Evolutionary conservation across 2,113 vertebrate species (phyloP), one percentile per base, ranked within the genome.

Genomic region (Mormoops blainvillei): DNA sequence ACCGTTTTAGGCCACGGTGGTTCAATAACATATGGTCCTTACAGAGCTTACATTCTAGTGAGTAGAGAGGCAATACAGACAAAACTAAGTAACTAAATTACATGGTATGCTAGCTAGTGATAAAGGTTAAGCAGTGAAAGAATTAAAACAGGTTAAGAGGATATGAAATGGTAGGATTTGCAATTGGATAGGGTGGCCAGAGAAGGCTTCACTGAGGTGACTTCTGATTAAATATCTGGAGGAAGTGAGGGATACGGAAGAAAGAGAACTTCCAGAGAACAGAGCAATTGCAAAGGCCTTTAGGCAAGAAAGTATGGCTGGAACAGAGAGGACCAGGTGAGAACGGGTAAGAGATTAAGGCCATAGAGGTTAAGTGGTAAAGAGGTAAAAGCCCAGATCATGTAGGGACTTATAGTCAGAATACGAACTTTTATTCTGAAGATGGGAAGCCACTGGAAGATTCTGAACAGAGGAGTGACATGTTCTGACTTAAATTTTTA

Each of bases 211-310:
- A 65, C 10, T 73, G 38, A 89, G 16, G 19, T 38, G 20, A 81
- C 65, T 94, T 78, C 65, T 80, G 67, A 77, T 74, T 73, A 94
- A 94, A 54, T 68, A 93, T 7, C n/a, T 83, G 22, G 77, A 86
- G 81, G 63, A 84, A 86, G 81, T 50, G 20, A 80, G 19, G 45
- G 54, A 86, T 65, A 85, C 9, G 67, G 52, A 70, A 92, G 28
- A 76, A 92, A 89, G 36, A 80, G 22, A 87, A 81, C 8, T 65
- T 81, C 41, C 41, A 92, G n/a, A 43, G 18, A 43, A 84, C 67
- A 78, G 10, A 93, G n/a, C 38, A 74, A 95, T 92, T 41, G 19
- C 83, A 84, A 54, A 85, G 70, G 63, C 2, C 31, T 54, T 52
- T 56, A 78, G 24, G 63, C 52, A 9, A 74, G 36, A 92, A 54